Percentiles rank a stretch among this genome's conserved stretches.
These are phyloP conservation scores for Megaceryle torquata DNA, from an alignment of 2,113 vertebrate genomes.

Conservation along the genomic window DNA sequence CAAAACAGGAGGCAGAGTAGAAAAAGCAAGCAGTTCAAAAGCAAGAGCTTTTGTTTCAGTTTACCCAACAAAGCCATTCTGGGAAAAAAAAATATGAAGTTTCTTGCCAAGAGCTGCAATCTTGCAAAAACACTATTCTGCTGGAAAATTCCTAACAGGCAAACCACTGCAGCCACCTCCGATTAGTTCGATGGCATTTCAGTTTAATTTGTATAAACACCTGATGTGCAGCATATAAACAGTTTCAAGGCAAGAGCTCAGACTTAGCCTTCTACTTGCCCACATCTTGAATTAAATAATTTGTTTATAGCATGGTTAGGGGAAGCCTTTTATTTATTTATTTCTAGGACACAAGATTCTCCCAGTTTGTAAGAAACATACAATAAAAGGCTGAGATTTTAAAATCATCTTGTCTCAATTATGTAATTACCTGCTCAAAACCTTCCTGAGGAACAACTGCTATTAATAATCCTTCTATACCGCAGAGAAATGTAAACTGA, in stretches of 20 bases:
- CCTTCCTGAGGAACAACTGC: not conserved
- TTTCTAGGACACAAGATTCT: not conserved
- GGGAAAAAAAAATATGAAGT: not conserved
- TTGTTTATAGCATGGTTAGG: not conserved
- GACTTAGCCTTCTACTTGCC: not conserved
- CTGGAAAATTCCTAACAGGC: slow-evolving; percentile 47
- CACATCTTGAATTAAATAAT: not conserved
- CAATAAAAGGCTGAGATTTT: not conserved
- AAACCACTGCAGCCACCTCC: slow-evolving; percentile 18
- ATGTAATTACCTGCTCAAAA: not conserved
- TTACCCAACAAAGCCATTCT: slow-evolving; percentile 40
- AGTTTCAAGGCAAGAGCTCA: not conserved
- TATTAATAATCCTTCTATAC: not conserved
- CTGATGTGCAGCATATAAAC: rapidly evolving
- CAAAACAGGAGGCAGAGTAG: not conserved
- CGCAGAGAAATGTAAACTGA: not conserved
- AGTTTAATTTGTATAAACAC: not conserved
- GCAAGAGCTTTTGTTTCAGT: slow-evolving; percentile 47
- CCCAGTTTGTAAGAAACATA: not conserved
- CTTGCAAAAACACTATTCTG: slow-evolving; percentile 42
- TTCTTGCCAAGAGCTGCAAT: slow-evolving; percentile 49
- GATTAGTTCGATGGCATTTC: not conserved
- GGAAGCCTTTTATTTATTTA: not conserved
- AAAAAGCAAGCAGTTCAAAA: slow-evolving; percentile 3
- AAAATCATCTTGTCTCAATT: not conserved